A percentile compares a stretch with the other conserved stretches of the same genome.
Evolutionary conservation across 2,113 vertebrate genomes (phyloP).

Genomic region (Xiphorhynchus elegans): DNA sequence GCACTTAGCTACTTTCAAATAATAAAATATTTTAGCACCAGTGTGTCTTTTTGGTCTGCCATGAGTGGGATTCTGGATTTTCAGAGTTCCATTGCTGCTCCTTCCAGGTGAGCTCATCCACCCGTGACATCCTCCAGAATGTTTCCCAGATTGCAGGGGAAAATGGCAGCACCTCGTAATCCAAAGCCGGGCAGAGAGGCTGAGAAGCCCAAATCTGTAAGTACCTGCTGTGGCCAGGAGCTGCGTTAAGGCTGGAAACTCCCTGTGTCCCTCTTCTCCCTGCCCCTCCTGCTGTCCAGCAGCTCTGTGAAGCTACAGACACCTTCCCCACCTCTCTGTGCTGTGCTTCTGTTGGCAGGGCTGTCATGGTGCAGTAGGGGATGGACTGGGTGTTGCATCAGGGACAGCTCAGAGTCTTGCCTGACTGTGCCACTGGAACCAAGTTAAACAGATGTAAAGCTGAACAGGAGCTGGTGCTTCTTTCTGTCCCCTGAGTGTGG

Average conservation of each 20-base stretch:
- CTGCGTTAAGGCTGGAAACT: not conserved
- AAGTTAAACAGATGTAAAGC: not conserved
- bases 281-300: not conserved
- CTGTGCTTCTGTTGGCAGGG: not conserved
- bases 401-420: not conserved
- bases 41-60: not conserved
- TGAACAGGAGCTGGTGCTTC: not conserved
- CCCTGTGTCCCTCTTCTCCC: not conserved
- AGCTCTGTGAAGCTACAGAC: not conserved
- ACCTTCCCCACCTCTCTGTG: not conserved
- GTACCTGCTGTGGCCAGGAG: not conserved
- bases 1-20: not conserved
- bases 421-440: not conserved
- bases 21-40: not conserved
- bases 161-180: constrained; percentile 26
- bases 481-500: not conserved
- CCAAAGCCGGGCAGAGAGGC: constrained; percentile 17
- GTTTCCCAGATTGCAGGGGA: constrained; percentile 44
- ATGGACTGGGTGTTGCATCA: not conserved
- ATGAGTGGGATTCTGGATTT: not conserved
- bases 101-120: constrained; percentile 54
- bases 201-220: constrained; percentile 58
- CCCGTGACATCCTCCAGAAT: constrained; percentile 15
- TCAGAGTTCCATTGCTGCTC: not conserved
- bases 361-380: fast-evolving